A percentile compares a stretch with the other conserved stretches of the same genome.
phyloP scores from a whole-genome alignment of 2,888 invertebrate genomes.

The Diarsia brunnea region DNA sequence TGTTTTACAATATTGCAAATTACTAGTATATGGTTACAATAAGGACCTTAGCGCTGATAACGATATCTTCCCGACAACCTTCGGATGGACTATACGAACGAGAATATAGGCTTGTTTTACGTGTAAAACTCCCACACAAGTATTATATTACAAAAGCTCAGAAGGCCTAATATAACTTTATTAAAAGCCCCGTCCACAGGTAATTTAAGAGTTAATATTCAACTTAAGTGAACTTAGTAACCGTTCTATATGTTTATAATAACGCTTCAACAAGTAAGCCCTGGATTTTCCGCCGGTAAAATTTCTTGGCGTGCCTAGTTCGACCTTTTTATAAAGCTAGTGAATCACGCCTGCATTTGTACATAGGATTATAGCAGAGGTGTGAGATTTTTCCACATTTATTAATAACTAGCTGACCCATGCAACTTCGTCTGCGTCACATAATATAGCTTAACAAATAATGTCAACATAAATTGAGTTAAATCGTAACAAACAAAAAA shows the following conservation, averaged over 20 bases:
- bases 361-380: background rate
- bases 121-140: background rate
- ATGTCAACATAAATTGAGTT: no score
- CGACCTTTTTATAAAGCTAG: slow-evolving; percentile 28
- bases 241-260: slow-evolving; percentile 38
- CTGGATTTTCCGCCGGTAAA: slow-evolving; percentile 43
- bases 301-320: slow-evolving; percentile 30
- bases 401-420: background rate
- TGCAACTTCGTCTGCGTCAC: no score
- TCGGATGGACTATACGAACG: background rate
- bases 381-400: background rate
- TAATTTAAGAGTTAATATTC: slow-evolving; percentile 54
- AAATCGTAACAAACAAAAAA: no score
- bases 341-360: background rate
- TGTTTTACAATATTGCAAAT: background rate
- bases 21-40: background rate
- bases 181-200: slow-evolving; percentile 36
- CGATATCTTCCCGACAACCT: background rate
- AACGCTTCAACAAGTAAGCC: slow-evolving; percentile 45
- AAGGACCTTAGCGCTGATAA: background rate
- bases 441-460: no score
- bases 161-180: slow-evolving; percentile 23
- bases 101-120: background rate
- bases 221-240: slow-evolving; percentile 33
- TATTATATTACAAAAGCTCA: background rate